Base-by-base conservation (phyloP, 2,113 vertebrate genomes). In the Malurus alboscapulatus region DNA sequence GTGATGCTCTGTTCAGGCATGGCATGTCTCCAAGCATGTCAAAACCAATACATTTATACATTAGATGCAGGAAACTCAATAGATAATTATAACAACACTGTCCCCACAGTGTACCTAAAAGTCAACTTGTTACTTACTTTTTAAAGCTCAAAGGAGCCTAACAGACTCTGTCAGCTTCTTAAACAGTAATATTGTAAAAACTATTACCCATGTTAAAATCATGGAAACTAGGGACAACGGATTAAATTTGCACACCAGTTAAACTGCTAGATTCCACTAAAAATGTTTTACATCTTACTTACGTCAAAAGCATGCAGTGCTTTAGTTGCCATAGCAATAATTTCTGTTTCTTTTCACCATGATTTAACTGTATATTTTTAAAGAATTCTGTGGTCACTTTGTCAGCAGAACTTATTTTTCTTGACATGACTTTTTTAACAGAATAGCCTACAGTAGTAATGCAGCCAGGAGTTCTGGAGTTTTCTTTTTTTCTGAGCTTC, bases 261-360 rank as follows among this genome's bases (percentile, higher is more conserved):
- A 38, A 79, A 77, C 24, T 47, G 10, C n/a, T 57, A 58, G 20
- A 87, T 61, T 79, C 26, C 26, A 73, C 5, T 29, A 47, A 62
- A 84, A 86, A 32, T 36, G 9, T 38, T 76, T 90, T 38, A 47
- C 26, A 18, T 84, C 96, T 91, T 88, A 88, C 44, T 48, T 93
- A 76, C 16, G 32, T 86, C 72, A 81, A 91, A 89, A 84, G 38
- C 27, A 75, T 59, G 51, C 11, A 87, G 24, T 26, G 45, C 79
- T 90, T 71, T 59, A 86, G 87, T 92, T 96, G 62, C 87, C 65
- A 95, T 87, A 77, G 72, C 80, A 92, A 94, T 93, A 30, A 48
- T 78, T 91, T 68, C 3, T 55, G 67, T 75, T 80, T 62, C 26
- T 50, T 91, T 84, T 68, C 87, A 54, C 29, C 17, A 36, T 47